phyloP scores from a whole-genome alignment of 2,888 invertebrate genomes.

The Parelbella ahira region DNA sequence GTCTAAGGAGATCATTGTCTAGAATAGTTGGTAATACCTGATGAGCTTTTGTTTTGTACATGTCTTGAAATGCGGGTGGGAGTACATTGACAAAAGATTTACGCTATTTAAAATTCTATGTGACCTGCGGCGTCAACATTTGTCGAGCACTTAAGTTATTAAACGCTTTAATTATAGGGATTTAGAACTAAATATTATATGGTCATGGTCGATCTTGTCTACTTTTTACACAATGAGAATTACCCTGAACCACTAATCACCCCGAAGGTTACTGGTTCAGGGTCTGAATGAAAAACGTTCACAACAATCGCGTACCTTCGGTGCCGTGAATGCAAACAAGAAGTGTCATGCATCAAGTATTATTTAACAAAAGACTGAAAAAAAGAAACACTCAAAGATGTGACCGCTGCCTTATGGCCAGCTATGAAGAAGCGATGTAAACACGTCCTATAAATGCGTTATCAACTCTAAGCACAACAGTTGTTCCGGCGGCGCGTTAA shows the following conservation, averaged over 20 bases:
- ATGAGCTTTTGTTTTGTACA: no score
- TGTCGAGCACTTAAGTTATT: no score
- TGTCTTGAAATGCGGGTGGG: no score
- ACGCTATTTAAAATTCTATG: no score
- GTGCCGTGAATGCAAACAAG: neutral
- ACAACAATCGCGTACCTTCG: conserved; percentile 3
- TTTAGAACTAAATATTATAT: conserved; percentile 10
- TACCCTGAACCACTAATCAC: conserved; percentile 13
- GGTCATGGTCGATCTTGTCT: conserved; percentile 16
- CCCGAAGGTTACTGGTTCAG: conserved; percentile 16
- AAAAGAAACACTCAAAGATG: no score
- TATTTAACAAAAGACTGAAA: conserved; percentile 7
- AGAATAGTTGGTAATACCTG: no score
- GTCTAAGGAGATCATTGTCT: no score
- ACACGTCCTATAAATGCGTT: neutral
- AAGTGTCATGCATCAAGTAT: conserved; percentile 11
- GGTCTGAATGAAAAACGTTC: conserved; percentile 8
- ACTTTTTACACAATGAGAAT: no score
- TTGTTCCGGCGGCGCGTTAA: neutral
- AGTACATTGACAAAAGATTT: no score
- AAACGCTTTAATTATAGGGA: neutral
- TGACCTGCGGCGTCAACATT: no score
- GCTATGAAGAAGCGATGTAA: no score
- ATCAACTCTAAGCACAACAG: conserved; percentile 5
- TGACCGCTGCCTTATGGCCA: no score